A percentile compares a stretch with the other conserved stretches of the same genome.
phyloP scores from a whole-genome alignment of 2,113 vertebrate genomes.

The Clarias magur region DNA sequence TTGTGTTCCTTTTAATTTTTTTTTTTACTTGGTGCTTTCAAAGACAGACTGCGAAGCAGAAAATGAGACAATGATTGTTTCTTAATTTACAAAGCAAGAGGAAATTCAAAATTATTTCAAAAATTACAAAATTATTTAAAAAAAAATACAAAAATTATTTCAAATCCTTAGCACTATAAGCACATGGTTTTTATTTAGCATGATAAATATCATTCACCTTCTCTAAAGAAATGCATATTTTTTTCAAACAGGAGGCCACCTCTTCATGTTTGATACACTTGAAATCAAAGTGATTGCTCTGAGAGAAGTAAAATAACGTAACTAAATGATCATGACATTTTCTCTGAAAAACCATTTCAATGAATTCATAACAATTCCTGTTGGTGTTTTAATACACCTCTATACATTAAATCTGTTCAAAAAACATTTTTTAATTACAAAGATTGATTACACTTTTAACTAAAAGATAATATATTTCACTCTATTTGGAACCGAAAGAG shows the following conservation, averaged over 20 bases:
- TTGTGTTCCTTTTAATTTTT: neutral
- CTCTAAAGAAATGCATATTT: neutral
- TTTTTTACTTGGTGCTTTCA: neutral
- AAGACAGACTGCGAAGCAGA: neutral
- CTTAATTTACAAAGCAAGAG: neutral
- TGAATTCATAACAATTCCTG: neutral
- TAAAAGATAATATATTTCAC: slow-evolving; percentile 28
- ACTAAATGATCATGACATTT: neutral
- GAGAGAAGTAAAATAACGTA: neutral
- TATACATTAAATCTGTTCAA: neutral
- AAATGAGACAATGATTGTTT: neutral
- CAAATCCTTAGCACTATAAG: neutral
- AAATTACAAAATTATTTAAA: too few relatives aligned
- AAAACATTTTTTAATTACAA: neutral
- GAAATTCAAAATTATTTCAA: neutral
- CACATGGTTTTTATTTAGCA: neutral
- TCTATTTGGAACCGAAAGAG: slow-evolving; percentile 54
- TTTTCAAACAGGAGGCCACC: neutral
- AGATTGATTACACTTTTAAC: slow-evolving; percentile 26
- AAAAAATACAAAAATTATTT: neutral
- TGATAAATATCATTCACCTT: neutral
- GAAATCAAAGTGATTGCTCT: neutral
- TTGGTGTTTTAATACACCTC: neutral
- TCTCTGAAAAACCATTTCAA: neutral
- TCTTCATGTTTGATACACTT: neutral